Base-by-base conservation (phyloP, 2,888 invertebrate genomes). In the Andrena hattorfiana region DNA sequence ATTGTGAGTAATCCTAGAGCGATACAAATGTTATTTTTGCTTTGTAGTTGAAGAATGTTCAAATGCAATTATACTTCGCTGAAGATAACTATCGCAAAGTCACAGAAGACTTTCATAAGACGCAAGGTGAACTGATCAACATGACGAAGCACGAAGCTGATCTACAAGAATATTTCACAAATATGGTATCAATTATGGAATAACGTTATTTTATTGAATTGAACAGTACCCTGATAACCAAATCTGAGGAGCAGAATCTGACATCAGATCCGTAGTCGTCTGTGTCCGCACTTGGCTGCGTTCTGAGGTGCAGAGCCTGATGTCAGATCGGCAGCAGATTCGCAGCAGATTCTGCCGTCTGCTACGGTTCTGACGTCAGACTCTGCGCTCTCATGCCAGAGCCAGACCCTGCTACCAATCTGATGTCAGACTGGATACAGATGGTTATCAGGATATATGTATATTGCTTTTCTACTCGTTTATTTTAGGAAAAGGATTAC, bases 401-500 rank as follows among this genome's bases (percentile, higher is more conserved):
- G n/a, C n/a, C n/a, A n/a, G n/a, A n/a, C n/a, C n/a, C n/a, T n/a
- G n/a, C n/a, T n/a, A n/a, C n/a, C n/a, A n/a, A n/a, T n/a, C n/a
- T n/a, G n/a, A n/a, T n/a, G n/a, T n/a, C n/a, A n/a, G n/a, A n/a
- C n/a, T n/a, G n/a, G n/a, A n/a, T n/a, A n/a, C n/a, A n/a, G n/a
- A n/a, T n/a, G n/a, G n/a, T n/a, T n/a, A n/a, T n/a, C n/a, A n/a
- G n/a, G n/a, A 23, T n/a, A 1, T 10, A 1, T 51, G 10, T 23
- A 3, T 26, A 23, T 51, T 20, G 8, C 20, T 20, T 20, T 51
- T 51, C 20, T 74, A 23, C 32, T 54, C 23, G 60, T 67, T 7
- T 64, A 54, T 74, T 79, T 63, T 77, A 91, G 92, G 90, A 92
- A 74, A 88, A 89, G 67, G 83, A 89, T 56, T 91, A 88, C 67